phyloP scores from a whole-genome alignment of 2,113 vertebrate species.

The Spermophilus dauricus region DNA sequence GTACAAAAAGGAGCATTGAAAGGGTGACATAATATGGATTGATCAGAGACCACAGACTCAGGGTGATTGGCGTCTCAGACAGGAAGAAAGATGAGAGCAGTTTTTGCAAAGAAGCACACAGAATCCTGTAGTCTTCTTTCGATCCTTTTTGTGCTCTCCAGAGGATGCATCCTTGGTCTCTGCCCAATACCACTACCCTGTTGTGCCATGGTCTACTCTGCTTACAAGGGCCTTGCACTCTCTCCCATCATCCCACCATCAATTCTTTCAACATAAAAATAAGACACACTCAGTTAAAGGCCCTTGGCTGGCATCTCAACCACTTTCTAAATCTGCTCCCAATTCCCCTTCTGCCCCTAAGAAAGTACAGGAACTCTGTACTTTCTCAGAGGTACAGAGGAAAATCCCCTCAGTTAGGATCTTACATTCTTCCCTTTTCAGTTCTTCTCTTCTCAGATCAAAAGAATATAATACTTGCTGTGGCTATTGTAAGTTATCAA shows the following conservation, averaged over 20 bases:
- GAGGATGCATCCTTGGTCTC: not conserved
- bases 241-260: not conserved
- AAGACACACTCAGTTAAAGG: not conserved
- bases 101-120: not conserved
- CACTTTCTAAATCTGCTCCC: not conserved
- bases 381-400: not conserved
- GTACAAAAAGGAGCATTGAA: not conserved
- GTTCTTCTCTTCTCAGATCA: not conserved
- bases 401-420: not conserved
- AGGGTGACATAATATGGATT: not conserved
- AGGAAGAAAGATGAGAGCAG: not conserved
- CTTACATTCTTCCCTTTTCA: not conserved
- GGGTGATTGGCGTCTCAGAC: not conserved
- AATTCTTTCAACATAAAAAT: not conserved
- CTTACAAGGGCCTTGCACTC: not conserved
- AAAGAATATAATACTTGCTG: constrained; percentile 36
- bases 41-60: not conserved
- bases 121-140: not conserved
- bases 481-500: constrained; percentile 46
- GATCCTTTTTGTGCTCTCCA: not conserved
- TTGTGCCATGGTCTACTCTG: not conserved
- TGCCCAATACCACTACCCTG: not conserved
- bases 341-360: not conserved
- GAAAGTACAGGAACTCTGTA: not conserved
- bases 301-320: not conserved